Evolutionary conservation across 2,888 invertebrate genomes (phyloP).

Genomic region (Conus canariensis): DNA sequence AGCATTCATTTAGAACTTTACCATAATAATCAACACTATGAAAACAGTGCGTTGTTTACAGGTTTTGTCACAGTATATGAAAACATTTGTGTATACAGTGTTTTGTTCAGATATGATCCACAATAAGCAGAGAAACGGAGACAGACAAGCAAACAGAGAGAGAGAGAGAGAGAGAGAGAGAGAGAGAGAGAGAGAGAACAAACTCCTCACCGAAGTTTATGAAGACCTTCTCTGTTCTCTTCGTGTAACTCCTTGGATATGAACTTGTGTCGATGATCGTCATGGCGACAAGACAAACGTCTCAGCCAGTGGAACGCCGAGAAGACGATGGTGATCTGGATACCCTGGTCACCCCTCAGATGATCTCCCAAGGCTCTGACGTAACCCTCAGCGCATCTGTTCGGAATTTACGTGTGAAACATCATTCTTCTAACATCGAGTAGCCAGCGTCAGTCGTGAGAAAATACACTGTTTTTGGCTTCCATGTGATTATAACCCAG

Average conservation of each 20-base stretch:
- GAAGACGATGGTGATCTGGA: not conserved
- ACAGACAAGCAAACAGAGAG: not conserved
- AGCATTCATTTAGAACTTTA: too few species aligned
- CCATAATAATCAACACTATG: too few species aligned
- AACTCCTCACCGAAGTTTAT: not conserved
- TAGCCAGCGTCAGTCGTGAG: too few species aligned
- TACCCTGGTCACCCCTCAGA: not conserved
- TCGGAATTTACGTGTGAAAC: too few species aligned
- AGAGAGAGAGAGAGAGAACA: not conserved
- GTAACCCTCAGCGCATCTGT: constrained; percentile 22
- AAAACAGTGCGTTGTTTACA: too few species aligned
- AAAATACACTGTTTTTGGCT: too few species aligned
- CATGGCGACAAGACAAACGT: constrained; percentile 23
- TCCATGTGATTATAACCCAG: too few species aligned
- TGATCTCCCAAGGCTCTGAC: not conserved
- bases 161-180: not conserved
- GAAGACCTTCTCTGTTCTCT: constrained; percentile 19
- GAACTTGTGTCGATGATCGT: not conserved
- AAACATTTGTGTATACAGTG: not conserved
- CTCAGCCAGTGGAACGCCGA: constrained; percentile 31
- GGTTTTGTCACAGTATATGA: too few species aligned
- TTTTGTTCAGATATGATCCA: not conserved
- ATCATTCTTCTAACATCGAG: too few species aligned
- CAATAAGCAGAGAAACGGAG: not conserved
- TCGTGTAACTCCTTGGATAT: not conserved